A percentile compares a stretch with the other conserved stretches of the same genome.
Evolutionary conservation across 2,113 vertebrate species (phyloP).

Genomic region (Crypturellus undulatus): DNA sequence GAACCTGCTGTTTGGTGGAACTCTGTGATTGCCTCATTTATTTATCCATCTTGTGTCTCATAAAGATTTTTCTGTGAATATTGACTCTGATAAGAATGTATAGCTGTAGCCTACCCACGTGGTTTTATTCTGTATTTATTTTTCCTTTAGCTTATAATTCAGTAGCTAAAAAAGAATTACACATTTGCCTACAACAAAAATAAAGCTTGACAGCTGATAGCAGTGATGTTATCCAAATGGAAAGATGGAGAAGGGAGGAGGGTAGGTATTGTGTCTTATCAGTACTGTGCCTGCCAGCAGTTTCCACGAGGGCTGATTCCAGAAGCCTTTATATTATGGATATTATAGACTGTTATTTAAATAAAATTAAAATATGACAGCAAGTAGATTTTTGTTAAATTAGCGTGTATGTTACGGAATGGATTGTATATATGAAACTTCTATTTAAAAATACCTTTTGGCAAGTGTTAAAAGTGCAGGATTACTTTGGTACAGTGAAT

Average conservation of each 20-base stretch:
- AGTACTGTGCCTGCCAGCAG: background rate
- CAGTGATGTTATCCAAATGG: background rate
- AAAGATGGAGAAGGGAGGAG: background rate
- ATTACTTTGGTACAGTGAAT: background rate
- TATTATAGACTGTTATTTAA: background rate
- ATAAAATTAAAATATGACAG: background rate
- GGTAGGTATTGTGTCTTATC: background rate
- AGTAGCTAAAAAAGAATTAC: background rate
- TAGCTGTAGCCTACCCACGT: background rate
- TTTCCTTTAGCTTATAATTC: background rate
- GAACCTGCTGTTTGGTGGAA: background rate
- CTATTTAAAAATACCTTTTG: background rate
- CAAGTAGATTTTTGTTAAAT: background rate
- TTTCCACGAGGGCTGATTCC: slow-evolving; percentile 23
- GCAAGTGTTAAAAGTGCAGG: background rate
- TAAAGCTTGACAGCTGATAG: background rate
- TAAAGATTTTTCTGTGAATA: background rate
- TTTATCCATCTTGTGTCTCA: background rate
- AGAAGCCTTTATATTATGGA: background rate
- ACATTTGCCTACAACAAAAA: background rate
- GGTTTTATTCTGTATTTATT: slow-evolving; percentile 2
- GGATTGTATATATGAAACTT: background rate
- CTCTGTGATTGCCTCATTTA: background rate
- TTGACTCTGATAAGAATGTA: background rate
- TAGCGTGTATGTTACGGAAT: background rate